phyloP scores from a whole-genome alignment of 2,797 vertebrate genomes.

The Sebastes matsubarae region DNA sequence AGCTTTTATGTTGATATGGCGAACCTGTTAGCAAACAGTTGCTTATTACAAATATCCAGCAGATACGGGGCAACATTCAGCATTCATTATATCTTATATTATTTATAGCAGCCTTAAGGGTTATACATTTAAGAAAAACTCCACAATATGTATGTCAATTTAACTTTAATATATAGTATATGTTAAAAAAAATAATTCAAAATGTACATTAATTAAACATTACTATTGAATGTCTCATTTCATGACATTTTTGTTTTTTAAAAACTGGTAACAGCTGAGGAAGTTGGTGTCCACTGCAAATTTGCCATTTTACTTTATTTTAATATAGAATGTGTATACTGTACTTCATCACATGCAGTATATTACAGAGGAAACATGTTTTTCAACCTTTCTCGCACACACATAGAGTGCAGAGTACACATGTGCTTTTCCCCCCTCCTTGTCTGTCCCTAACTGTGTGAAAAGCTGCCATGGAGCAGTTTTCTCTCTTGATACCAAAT shows the following conservation, averaged over 20 bases:
- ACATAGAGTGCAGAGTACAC: background rate
- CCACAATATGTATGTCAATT: background rate
- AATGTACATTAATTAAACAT: background rate
- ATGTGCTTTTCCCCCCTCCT: background rate
- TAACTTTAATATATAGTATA: background rate
- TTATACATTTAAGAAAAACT: background rate
- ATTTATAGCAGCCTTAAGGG: background rate
- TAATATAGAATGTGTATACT: background rate
- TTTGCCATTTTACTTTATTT: background rate
- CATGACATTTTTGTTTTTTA: background rate
- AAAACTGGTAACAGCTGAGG: background rate
- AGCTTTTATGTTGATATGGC: background rate
- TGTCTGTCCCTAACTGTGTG: background rate
- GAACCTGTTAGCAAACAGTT: background rate
- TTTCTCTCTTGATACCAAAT: conserved; percentile 37
- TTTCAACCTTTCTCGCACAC: background rate
- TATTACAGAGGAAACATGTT: background rate
- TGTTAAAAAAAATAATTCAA: background rate
- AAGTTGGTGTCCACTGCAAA: background rate
- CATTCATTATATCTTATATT: background rate
- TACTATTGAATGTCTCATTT: background rate
- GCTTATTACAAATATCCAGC: background rate
- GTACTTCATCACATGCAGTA: background rate
- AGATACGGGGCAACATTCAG: background rate
- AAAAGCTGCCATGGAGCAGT: conserved; percentile 36